Base-by-base conservation (phyloP, 1,140 invertebrate genomes). In the Ditylenchus dipsaci region DNA sequence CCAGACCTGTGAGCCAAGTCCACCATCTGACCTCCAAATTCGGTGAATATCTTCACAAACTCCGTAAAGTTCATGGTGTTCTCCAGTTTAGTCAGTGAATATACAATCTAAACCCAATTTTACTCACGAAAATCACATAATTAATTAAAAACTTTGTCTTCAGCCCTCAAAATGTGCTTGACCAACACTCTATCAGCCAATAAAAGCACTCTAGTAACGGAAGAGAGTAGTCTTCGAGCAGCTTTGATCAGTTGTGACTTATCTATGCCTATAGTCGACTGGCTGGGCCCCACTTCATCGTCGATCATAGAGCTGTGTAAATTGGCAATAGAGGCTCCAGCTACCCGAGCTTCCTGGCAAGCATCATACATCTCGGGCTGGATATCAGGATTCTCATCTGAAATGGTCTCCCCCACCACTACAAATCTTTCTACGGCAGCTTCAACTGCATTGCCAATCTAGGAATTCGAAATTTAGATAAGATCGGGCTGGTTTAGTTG, bases 1-100 rank as follows among this genome's bases (percentile, higher is more conserved):
- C 79, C 79, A 27, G 92, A 95, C 23, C 97, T 85, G 84, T 96
- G 91, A 15, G 94, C 94, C 67, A 98, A 84, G 82, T 97, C 93
- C 57, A 97, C 93, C 94, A 99, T 97, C 83, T 97, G 93, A 11
- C 90, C 90, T 1, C 95, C 95, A 84, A 97, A 97, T 82, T 95
- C 91, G 77, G 92, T 94, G 86, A 98, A 99, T 5, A 93, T 93
- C 80, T 95, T 93, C 33, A 97, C 94, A 86, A 98, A 98, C 85
- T 98, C 95, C 8, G 93, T 95, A 83, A 97, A 97, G 85, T 93
- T 96, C 66, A 90, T 90, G 45, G 97, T 93, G 66, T 90, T 91
- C 85, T 97, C 93, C 76, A 98, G 86, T 62, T 84, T 80, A 47
- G 72, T 79, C 43, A 86, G 72, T 43, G 85, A 86, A 56, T 73